phyloP scores from a whole-genome alignment of 2,888 invertebrate genomes.

The Morpho deidamia region DNA sequence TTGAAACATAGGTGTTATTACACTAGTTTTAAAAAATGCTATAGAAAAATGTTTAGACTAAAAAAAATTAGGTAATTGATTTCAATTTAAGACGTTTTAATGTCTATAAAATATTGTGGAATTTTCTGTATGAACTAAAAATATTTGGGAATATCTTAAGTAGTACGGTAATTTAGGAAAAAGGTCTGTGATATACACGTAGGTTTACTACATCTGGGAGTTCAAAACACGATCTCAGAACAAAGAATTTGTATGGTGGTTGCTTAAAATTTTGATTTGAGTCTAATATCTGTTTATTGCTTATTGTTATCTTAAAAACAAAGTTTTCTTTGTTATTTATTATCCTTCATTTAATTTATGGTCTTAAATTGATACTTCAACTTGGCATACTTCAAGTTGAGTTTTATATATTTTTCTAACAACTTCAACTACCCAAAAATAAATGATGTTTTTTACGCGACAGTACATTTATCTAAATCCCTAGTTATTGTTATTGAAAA shows the following conservation, averaged over 20 bases:
- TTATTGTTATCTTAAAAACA: too few relatives aligned
- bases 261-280: slow-evolving; percentile 8
- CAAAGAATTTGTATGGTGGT: slow-evolving; percentile 33
- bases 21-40: slow-evolving; percentile 25
- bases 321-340: too few relatives aligned
- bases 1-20: slow-evolving; percentile 13
- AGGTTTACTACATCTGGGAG: slow-evolving; percentile 61
- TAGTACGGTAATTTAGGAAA: slow-evolving; percentile 68
- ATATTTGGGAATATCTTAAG: slow-evolving; percentile 41
- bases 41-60: slow-evolving; percentile 31
- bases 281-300: too few relatives aligned
- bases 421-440: too few relatives aligned
- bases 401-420: too few relatives aligned
- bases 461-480: too few relatives aligned
- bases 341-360: too few relatives aligned
- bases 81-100: slow-evolving; percentile 51
- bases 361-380: too few relatives aligned
- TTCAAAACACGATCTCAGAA: slow-evolving; percentile 60
- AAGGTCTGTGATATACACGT: slow-evolving; percentile 73
- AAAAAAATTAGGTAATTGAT: slow-evolving; percentile 24
- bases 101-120: slow-evolving; percentile 34
- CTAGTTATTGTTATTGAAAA: too few relatives aligned
- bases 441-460: too few relatives aligned
- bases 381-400: too few relatives aligned
- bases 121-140: slow-evolving; percentile 23